Evolutionary conservation across 2,797 vertebrate species (phyloP), one percentile per base, ranked within the genome.

Genomic region (Halcyon badia): DNA sequence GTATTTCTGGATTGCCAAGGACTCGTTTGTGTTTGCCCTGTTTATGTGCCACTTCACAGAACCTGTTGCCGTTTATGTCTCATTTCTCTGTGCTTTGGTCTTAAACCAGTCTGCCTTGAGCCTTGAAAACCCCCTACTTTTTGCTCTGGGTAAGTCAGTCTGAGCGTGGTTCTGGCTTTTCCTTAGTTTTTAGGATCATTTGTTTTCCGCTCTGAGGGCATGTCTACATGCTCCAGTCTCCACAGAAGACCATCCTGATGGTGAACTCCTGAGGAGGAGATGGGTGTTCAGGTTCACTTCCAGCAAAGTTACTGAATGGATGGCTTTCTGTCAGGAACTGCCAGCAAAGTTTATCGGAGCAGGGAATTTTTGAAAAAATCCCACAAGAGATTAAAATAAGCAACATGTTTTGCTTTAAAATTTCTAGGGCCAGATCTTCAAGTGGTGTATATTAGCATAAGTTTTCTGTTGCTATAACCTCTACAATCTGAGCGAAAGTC

Each of bases 41-140:
- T 72, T 77, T 91, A 5, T 62, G 30, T 22, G 6, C 70, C 75
- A 20, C 65, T 82, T 95, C 70, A 91, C 93, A 93, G 62, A 88
- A 95, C 80, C 62, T 77, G 83, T 88, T 96, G 78, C 80, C 71
- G 69, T 94, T 93, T 84, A 76, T 66, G 35, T 70, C 77, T 95
- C 33, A n/a, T 76, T 95, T 87, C 44, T 85, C 56, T 79, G 10
- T 70, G 42, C 87, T 94, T 96, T 90, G n/a, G 62, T 88, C 89
- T 73, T 70, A 62, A 90, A 92, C 31, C 75, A 95, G 70, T 87
- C 81, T 88, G 58, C 54, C 83, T 35, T 79, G 54, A 88, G 85
- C 56, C 77, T 84, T 70, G 70, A 66, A 95, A 91, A 58, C 35
- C 7, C 58, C 71, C 65, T 79, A 19, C 61, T 61, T 82, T 85